A percentile compares a stretch with the other conserved stretches of the same genome.
These are phyloP conservation scores for Idaea aversata DNA, from an alignment of 2,888 invertebrate species.

Conservation along the genomic window DNA sequence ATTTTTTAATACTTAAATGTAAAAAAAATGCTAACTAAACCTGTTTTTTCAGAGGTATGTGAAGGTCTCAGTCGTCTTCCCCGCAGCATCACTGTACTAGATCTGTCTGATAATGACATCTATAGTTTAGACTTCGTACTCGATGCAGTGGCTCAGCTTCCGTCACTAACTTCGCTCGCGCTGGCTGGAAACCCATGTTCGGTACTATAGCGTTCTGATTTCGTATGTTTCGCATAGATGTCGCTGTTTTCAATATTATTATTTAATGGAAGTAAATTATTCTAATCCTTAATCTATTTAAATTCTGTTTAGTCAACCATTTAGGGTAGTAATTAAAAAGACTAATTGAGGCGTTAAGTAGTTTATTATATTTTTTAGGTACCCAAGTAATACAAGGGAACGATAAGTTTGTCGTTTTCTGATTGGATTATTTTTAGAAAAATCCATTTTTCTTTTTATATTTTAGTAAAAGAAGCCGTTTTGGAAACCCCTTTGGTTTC, in stretches of 20 bases:
- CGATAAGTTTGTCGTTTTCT: too few species aligned
- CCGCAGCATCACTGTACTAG: conserved; percentile 56
- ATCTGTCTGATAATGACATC: conserved; percentile 82
- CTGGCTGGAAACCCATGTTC: conserved; percentile 82
- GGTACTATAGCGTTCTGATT: conserved; percentile 44
- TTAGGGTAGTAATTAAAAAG: too few species aligned
- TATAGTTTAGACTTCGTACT: conserved; percentile 66
- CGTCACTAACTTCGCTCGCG: conserved; percentile 61
- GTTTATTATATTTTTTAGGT: too few species aligned
- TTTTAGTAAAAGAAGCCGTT: too few species aligned
- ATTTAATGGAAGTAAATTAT: background rate
- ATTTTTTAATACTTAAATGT: too few species aligned
- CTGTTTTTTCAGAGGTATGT: conserved; percentile 43
- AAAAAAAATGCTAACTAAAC: conserved; percentile 1
- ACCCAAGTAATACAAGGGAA: too few species aligned
- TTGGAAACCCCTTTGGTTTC: too few species aligned
- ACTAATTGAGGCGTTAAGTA: too few species aligned
- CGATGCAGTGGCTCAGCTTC: conserved; percentile 50
- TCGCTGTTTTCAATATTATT: conserved; percentile 27
- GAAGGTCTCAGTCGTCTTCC: conserved; percentile 44
- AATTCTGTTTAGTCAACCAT: too few species aligned
- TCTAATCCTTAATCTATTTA: too few species aligned
- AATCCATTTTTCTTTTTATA: too few species aligned
- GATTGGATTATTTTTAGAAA: too few species aligned
- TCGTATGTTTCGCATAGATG: conserved; percentile 39